phyloP scores from a whole-genome alignment of 2,113 vertebrate species.

The Leiothrix lutea region DNA sequence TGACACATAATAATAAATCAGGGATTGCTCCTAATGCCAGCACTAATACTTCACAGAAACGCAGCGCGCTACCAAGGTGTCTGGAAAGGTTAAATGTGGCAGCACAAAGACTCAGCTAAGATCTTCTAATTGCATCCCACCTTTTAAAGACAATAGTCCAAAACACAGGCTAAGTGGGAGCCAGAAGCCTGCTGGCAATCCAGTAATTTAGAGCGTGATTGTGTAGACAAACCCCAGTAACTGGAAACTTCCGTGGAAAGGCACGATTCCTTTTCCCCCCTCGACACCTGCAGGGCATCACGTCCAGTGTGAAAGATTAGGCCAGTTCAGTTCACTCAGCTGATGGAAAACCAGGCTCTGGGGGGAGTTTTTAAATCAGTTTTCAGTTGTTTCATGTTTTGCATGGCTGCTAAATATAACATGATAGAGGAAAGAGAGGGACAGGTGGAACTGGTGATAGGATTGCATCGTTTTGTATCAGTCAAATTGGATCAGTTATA shows the following conservation, averaged over 20 bases:
- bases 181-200: background rate
- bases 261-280: background rate
- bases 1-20: constrained; percentile 61
- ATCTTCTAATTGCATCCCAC: background rate
- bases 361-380: background rate
- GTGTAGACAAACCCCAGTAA: background rate
- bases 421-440: background rate
- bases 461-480: background rate
- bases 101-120: background rate
- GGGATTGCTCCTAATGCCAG: constrained; percentile 53
- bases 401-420: background rate
- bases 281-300: background rate
- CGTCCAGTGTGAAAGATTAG: background rate
- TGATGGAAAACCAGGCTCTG: background rate
- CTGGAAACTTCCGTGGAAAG: background rate
- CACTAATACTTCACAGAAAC: background rate
- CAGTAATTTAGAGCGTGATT: background rate
- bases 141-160: background rate
- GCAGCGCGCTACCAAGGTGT: background rate
- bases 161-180: background rate
- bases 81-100: background rate
- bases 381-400: background rate
- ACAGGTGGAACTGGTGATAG: rapidly evolving
- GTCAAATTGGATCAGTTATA: background rate
- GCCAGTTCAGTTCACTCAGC: background rate